Conservation (phyloP, 2,888 invertebrate species). For the Herminia tarsipennalis region DNA sequence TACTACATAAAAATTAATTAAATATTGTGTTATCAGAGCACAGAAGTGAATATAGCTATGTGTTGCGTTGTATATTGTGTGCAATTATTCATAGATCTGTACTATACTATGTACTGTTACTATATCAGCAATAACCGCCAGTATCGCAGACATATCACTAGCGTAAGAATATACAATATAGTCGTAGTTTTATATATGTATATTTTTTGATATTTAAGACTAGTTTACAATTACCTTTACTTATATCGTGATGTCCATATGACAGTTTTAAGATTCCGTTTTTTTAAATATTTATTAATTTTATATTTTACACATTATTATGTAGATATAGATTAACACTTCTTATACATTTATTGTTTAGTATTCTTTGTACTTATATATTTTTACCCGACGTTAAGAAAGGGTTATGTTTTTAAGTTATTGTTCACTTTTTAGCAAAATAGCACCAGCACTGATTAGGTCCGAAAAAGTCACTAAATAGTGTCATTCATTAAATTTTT, state of each 20-base stretch:
- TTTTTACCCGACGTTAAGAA: no score
- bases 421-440: no score
- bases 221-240: slow-evolving; percentile 21
- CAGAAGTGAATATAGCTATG: slow-evolving; percentile 41
- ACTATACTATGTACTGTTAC: slow-evolving; percentile 42
- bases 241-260: neutral
- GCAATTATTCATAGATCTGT: slow-evolving; percentile 46
- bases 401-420: no score
- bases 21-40: slow-evolving; percentile 38
- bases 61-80: slow-evolving; percentile 51
- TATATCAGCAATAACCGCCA: slow-evolving; percentile 74
- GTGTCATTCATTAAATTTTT: no score
- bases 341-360: no score
- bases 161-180: slow-evolving; percentile 66
- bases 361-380: no score
- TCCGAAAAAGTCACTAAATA: no score
- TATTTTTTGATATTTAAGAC: slow-evolving; percentile 41
- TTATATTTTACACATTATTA: no score
- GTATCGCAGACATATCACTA: slow-evolving; percentile 83
- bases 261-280: neutral
- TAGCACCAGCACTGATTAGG: no score
- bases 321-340: no score
- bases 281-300: neutral
- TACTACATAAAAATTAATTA: neutral
- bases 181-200: slow-evolving; percentile 51